A percentile compares a stretch with the other conserved stretches of the same genome.
These are phyloP conservation scores for Mesochorus sp. DNA, from an alignment of 2,888 invertebrate species.

Conservation along the genomic window DNA sequence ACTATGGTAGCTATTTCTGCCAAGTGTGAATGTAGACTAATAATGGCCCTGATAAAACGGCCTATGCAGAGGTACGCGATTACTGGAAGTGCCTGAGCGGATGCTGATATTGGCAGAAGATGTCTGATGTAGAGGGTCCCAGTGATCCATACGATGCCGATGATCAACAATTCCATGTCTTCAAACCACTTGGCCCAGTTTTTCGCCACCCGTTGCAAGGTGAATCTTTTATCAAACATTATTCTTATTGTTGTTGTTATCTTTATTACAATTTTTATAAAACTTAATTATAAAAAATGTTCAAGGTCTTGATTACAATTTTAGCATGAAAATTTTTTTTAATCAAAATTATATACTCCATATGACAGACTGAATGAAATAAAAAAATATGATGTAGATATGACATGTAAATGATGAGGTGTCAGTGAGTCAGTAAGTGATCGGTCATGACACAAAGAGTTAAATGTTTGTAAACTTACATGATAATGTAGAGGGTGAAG, in stretches of 20 bases:
- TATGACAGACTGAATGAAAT: no score
- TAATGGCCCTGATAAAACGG: constrained; percentile 88
- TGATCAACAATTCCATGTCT: constrained; percentile 88
- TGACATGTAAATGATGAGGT: no score
- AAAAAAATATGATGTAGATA: no score
- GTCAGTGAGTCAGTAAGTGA: no score
- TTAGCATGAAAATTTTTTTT: not conserved
- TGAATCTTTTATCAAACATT: constrained; percentile 73
- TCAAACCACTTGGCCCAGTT: constrained; percentile 89
- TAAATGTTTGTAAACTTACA: no score
- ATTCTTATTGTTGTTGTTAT: no score
- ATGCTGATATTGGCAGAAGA: constrained; percentile 89
- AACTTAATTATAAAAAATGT: no score
- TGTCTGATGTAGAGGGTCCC: constrained; percentile 92
- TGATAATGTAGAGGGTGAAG: constrained; percentile 91
- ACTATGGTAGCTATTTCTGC: constrained; percentile 86
- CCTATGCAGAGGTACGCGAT: constrained; percentile 91
- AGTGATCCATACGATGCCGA: constrained; percentile 91
- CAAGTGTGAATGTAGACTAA: constrained; percentile 84
- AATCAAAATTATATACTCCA: no score
- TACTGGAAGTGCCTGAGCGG: constrained; percentile 90
- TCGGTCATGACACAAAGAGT: no score
- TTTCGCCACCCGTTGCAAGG: constrained; percentile 77
- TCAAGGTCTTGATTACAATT: no score
- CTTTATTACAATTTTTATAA: no score